Evolutionary conservation across 1,140 invertebrate species (phyloP), one percentile per base, ranked within the genome.

Genomic region (Luehdorfia chinensis): DNA sequence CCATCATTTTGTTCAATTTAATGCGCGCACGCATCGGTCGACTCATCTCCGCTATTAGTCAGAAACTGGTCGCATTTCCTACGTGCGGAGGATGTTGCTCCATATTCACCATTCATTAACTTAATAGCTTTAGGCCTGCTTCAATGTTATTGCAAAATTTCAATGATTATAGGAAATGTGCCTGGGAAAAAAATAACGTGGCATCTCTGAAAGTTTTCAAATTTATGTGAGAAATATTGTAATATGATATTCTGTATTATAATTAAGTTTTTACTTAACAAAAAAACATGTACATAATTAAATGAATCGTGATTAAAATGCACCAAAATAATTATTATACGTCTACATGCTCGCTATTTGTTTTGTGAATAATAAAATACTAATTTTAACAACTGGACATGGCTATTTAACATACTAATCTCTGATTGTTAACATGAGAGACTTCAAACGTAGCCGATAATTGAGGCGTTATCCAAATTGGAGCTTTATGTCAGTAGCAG

Each of bases 51-150:
- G 65, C 58, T 63, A 56, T 75, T 75, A 75, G 59, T 71, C 65
- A 73, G 58, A 72, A 76, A 79, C 77, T 68, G 75, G 77, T 79
- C 55, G 11, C 50, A 58, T 74, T 78, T 84, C 77, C 79, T 78
- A 75, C 65, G 66, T 59, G 37, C 48, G 50, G 66, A 79, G 77
- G 79, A 81, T 81, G 69, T 84, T 84, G 62, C 71, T 66, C 74
- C 76, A 81, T 72, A 76, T 80, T 68, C 59, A 59, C 60, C 62
- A 70, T 73, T 72, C 75, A 79, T 78, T 76, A 59, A 53, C 58
- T 68, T 76, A 79, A 76, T 79, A 73, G 65, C 61, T 63, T 59
- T 41, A n/a, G n/a, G 55, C 43, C 64, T 53, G 55, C 45, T 66
- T 59, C 71, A 67, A 57, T 72, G 67, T 60, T 61, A 64, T 77